phyloP scores from a whole-genome alignment of 2,113 vertebrate species.

The Gallinago undulata region DNA sequence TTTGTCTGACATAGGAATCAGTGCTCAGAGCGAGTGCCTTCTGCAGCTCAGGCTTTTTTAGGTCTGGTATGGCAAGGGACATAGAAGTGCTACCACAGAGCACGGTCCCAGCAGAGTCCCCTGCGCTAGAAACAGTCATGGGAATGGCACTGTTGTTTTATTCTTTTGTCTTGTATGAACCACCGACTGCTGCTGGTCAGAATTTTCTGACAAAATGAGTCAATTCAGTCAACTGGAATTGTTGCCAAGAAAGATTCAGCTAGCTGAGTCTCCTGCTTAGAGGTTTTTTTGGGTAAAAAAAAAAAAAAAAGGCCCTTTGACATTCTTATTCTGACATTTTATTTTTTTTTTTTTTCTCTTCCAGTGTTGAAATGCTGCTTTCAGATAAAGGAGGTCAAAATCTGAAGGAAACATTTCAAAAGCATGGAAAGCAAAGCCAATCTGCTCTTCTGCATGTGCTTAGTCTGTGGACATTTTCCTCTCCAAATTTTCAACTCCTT shows the following conservation, averaged over 20 bases:
- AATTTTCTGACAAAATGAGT: not conserved
- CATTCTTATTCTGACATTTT: not conserved
- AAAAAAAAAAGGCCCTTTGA: not conserved
- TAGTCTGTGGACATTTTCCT: not conserved
- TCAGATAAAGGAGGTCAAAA: not conserved
- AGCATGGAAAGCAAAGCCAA: not conserved
- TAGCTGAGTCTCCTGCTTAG: not conserved
- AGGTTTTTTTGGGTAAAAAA: not conserved
- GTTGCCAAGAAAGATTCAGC: not conserved
- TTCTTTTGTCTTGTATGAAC: not conserved
- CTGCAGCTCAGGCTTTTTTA: not conserved
- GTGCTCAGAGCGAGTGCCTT: not conserved
- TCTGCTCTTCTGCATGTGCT: not conserved
- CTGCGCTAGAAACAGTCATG: not conserved
- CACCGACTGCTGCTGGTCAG: not conserved
- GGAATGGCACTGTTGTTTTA: not conserved
- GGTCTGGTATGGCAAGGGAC: not conserved
- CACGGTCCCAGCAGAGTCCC: not conserved
- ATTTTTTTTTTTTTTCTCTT: not conserved
- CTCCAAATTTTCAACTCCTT: constrained; percentile 5
- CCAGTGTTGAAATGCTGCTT: not conserved
- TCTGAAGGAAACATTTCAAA: not conserved
- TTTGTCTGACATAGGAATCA: not conserved
- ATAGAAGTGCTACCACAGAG: not conserved
- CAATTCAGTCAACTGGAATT: not conserved